Conservation (phyloP, 2,797 vertebrate genomes). For the Argentina silus region DNA sequence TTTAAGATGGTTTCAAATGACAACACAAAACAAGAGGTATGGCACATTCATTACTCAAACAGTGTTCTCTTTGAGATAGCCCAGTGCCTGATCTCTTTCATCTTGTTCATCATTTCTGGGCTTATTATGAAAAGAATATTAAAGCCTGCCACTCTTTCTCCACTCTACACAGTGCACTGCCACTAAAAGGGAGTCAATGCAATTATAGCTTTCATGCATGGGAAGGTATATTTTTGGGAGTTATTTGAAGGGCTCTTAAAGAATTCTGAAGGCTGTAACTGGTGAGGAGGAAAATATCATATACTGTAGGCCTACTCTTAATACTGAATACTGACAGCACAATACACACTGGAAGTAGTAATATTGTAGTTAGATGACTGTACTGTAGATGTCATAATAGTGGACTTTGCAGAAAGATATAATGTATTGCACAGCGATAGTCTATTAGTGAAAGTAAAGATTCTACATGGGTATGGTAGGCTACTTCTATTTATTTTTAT, state of each 20-base stretch:
- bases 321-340: conserved; percentile 22
- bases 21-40: conserved; percentile 34
- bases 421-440: no score
- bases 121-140: conserved; percentile 73
- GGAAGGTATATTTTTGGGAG: conserved; percentile 72
- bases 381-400: no score
- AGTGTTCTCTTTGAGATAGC: conserved; percentile 52
- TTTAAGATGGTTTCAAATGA: conserved; percentile 39
- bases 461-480: no score
- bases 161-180: conserved; percentile 51
- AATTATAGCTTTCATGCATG: conserved; percentile 81
- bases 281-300: conserved; percentile 49
- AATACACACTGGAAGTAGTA: no score
- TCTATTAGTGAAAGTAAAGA: no score
- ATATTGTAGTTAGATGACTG: no score
- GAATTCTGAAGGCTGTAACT: conserved; percentile 40
- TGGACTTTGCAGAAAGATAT: no score
- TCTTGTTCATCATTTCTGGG: conserved; percentile 70
- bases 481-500: no score
- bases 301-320: conserved; percentile 41
- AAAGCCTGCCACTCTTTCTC: conserved; percentile 63
- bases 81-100: conserved; percentile 68
- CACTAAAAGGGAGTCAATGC: conserved; percentile 69
- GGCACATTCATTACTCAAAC: conserved; percentile 54
- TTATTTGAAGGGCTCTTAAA: conserved; percentile 66